Conservation (phyloP, 1,140 invertebrate species). For the Pseudomyrmex cubaensis region DNA sequence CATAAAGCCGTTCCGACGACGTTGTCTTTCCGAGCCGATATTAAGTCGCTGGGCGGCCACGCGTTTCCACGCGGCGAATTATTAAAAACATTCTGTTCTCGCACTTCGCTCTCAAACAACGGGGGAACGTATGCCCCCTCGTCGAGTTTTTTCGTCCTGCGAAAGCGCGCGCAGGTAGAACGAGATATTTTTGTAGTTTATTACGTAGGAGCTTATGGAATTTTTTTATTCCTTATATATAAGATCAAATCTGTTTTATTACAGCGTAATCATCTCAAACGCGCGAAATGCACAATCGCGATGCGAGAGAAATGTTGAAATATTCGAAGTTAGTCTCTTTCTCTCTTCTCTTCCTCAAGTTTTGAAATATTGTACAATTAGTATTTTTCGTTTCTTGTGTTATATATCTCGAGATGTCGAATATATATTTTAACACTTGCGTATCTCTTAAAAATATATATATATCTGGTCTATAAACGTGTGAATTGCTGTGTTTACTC, state of each 20-base stretch:
- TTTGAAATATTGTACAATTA: background rate
- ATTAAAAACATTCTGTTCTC: constrained; percentile 29
- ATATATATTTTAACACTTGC: background rate
- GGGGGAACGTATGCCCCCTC: too few relatives aligned
- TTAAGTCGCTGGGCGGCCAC: constrained; percentile 73
- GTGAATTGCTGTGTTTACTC: too few relatives aligned
- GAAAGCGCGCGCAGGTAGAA: background rate
- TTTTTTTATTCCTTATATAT: too few relatives aligned
- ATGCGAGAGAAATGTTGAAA: too few relatives aligned
- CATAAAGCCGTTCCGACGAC: constrained; percentile 72
- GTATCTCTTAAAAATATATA: background rate
- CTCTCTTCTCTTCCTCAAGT: background rate
- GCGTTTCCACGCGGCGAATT: constrained; percentile 22
- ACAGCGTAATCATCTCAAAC: background rate
- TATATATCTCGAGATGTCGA: too few relatives aligned
- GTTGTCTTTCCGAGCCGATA: constrained; percentile 71
- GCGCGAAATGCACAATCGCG: too few relatives aligned
- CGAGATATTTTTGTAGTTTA: constrained; percentile 27
- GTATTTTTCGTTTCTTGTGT: too few relatives aligned
- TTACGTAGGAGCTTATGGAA: background rate
- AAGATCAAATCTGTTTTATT: too few relatives aligned
- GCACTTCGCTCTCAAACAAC: background rate
- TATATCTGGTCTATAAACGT: too few relatives aligned
- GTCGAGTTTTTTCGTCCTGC: background rate
- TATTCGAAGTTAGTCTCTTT: background rate